Base-by-base conservation (phyloP, 1,140 invertebrate species). In the Leptinotarsa texana region DNA sequence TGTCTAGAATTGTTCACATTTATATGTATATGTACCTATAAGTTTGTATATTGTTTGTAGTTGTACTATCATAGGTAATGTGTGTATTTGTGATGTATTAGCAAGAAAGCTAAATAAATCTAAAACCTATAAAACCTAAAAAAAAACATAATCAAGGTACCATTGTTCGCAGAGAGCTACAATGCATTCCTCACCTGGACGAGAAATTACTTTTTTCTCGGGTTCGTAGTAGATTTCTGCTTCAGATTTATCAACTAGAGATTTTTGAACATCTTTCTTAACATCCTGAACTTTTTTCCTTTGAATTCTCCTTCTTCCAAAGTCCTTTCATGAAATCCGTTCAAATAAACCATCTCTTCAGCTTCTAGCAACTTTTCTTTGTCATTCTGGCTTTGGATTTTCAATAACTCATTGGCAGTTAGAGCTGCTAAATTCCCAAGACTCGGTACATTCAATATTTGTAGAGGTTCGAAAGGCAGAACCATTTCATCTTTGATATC, bases 111-210 rank as follows among this genome's bases (percentile, higher is more conserved):
- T n/a, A n/a, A n/a, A n/a, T n/a, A n/a, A n/a, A n/a, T n/a, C n/a
- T n/a, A n/a, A n/a, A n/a, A n/a, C n/a, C n/a, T n/a, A n/a, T n/a
- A n/a, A n/a, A n/a, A n/a, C n/a, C n/a, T n/a, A n/a, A n/a, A n/a
- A n/a, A n/a, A n/a, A n/a, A 0, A 98, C 98, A 86, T 99, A 99
- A 86, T 99, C 93, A 33, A 99, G 86, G 84, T 98, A 99, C 98
- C 98, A 99, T 86, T 99, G 98, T 87, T 99, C 95, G 86, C 98
- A 99, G 0, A 99, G 88, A 6, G 98, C 98, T 0, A 99, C 98
- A 3, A 99, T 97, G 87, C 98, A 99, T 84, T 99, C 96, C 86
- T 99, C 98, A 2, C 93, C 96, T 5, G 98, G 99, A 77, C 98
- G 91, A 0, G 98, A 99, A 0, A 99, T 94, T 65, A 99, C 93